These are phyloP conservation scores for Xiphias gladius DNA, from an alignment of 2,113 vertebrate species.

Conservation along the genomic window DNA sequence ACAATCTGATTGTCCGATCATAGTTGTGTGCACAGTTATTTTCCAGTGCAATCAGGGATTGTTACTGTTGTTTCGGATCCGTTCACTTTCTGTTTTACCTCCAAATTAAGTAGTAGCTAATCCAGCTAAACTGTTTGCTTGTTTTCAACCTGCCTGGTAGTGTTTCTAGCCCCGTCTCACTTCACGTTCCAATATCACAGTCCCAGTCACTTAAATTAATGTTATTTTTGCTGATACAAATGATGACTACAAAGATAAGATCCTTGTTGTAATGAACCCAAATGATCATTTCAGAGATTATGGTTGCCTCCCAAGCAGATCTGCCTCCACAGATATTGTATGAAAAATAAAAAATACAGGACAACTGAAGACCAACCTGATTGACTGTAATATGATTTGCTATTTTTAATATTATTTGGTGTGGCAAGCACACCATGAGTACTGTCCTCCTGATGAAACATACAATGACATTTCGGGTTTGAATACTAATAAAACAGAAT, in stretches of 20 bases:
- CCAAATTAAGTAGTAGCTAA: too few species aligned
- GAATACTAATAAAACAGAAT: slow-evolving; percentile 4
- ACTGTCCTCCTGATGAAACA: background rate
- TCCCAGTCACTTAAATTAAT: background rate
- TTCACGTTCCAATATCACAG: background rate
- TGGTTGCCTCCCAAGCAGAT: background rate
- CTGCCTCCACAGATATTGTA: background rate
- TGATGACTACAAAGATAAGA: background rate
- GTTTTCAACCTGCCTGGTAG: background rate
- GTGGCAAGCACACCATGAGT: background rate
- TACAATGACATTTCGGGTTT: background rate
- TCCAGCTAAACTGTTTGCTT: background rate
- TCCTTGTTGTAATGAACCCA: background rate
- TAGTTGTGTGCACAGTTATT: background rate
- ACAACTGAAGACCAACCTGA: background rate
- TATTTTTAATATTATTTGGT: background rate
- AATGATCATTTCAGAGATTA: background rate
- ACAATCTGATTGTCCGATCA: background rate
- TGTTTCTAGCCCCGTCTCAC: background rate
- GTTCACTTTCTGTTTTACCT: background rate
- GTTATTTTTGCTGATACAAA: background rate
- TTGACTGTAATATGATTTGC: background rate
- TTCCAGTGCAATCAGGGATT: too few species aligned
- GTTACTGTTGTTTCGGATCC: background rate
- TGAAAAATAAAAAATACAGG: background rate